Percentiles rank a stretch among this genome's conserved stretches.
Conservation (phyloP, 2,888 invertebrate species). For the Clepsis dumicolana region DNA sequence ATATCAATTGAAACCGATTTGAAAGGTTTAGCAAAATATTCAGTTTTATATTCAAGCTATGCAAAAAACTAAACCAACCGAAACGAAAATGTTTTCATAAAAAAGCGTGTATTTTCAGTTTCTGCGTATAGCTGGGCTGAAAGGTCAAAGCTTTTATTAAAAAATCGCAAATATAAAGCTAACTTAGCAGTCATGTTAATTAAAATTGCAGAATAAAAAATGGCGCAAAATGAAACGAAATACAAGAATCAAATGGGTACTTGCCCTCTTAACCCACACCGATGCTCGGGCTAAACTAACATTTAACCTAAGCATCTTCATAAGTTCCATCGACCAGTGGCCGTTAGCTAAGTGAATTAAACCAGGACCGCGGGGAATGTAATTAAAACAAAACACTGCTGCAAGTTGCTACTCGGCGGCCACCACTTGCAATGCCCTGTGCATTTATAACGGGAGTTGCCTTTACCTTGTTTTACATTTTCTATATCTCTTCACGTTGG, state of each 20-base stretch:
- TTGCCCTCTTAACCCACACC: not conserved
- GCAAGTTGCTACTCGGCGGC: slow-evolving; percentile 47
- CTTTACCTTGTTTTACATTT: too few species aligned
- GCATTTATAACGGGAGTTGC: too few species aligned
- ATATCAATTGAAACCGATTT: slow-evolving; percentile 40
- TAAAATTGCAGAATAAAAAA: not conserved
- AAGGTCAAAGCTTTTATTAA: too few species aligned
- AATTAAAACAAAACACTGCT: slow-evolving; percentile 67
- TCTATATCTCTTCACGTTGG: too few species aligned
- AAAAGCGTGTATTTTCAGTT: not conserved
- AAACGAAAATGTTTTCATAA: not conserved
- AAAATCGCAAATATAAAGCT: too few species aligned
- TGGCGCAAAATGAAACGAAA: not conserved
- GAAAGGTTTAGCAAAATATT: slow-evolving; percentile 24
- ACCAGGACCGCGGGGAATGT: slow-evolving; percentile 50
- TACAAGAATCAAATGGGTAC: not conserved
- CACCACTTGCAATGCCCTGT: not conserved
- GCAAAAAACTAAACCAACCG: not conserved
- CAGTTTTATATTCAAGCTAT: not conserved
- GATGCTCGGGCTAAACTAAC: not conserved
- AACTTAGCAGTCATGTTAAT: not conserved
- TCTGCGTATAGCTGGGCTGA: too few species aligned
- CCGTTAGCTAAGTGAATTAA: slow-evolving; percentile 23
- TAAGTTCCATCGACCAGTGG: slow-evolving; percentile 47
- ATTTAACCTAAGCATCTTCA: slow-evolving; percentile 1